Evolutionary conservation across 2,888 invertebrate genomes (phyloP).

Genomic region (Bruchidius siliquastri): DNA sequence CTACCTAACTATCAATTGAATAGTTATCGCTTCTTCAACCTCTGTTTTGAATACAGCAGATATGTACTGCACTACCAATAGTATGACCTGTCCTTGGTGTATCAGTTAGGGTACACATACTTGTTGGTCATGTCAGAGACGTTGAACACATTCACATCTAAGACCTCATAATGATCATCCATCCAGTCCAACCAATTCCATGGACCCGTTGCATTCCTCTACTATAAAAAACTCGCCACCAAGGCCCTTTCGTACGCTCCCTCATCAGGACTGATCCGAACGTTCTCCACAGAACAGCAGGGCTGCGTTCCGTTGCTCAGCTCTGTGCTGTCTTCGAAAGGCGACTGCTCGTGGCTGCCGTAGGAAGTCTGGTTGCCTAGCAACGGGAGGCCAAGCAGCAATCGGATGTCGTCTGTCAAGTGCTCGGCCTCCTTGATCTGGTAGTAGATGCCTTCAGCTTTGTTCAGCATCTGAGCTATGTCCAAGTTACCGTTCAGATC

Average conservation of each 20-base stretch:
- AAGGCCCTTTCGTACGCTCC: conserved; percentile 57
- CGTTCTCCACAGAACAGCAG: conserved; percentile 28
- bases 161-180: neutral
- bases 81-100: too few species aligned
- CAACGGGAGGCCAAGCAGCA: conserved; percentile 62
- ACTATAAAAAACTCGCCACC: conserved; percentile 53
- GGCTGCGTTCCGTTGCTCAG: conserved; percentile 33
- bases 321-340: conserved; percentile 27
- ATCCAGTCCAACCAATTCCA: neutral
- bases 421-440: conserved; percentile 73
- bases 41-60: too few species aligned
- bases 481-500: conserved; percentile 86
- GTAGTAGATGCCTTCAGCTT: conserved; percentile 88
- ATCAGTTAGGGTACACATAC: too few species aligned
- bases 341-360: conserved; percentile 27
- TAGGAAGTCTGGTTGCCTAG: conserved; percentile 16
- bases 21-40: too few species aligned
- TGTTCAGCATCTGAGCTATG: conserved; percentile 72
- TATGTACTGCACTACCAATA: too few species aligned
- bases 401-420: conserved; percentile 66
- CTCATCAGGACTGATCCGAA: conserved; percentile 48
- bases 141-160: neutral
- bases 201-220: neutral
- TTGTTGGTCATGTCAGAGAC: too few species aligned
- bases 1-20: too few species aligned